Evolutionary conservation across 2,888 invertebrate species (phyloP), one percentile per base, ranked within the genome.

Genomic region (Lithodes maja): DNA sequence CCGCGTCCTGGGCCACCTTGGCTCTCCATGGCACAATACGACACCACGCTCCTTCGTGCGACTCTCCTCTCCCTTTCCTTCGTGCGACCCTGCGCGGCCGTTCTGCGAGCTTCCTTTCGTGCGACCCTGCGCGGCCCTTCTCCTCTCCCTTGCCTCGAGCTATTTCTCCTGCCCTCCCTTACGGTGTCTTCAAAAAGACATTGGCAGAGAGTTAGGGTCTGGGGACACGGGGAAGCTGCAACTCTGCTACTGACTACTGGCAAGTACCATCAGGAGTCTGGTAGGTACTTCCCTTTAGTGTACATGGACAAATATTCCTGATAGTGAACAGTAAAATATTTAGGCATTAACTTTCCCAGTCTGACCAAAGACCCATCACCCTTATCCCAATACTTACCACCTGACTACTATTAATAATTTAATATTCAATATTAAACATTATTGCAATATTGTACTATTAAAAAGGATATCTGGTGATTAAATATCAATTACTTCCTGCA

Each of bases 121-220:
- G 33, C 33, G 33, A 86, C 89, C 89, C 33, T 85, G 86, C 86
- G 85, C 89, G 89, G 82, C 89, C 89, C 89, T 89, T 79, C 89
- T 88, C 89, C 85, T 86, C 87, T 78, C 82, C 86, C 89, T 80
- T 86, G 89, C 85, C 89, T 87, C 87, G 83, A 83, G 87, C 83
- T 89, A 86, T 86, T 83, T 83, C 89, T 89, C 89, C 86, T 89
- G 89, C 85, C 85, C 85, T 89, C 89, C 85, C 89, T 89, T 89
- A 89, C 85, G 89, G 81, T 89, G 89, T 89, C 89, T 89, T 89
- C 85, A 86, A 89, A 87, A 89, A 89, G 89, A 89, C 89, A 89
- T 89, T 77, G 89, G 85, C 88, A 88, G 84, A 88, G 83, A 79
- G 88, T 88, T 88, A 88, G 85, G 88, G 85, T 85, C 88, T 88